Percentiles rank a stretch among this genome's conserved stretches.
phyloP scores from a whole-genome alignment of 2,797 vertebrate genomes.

The Eidolon dupreanum region DNA sequence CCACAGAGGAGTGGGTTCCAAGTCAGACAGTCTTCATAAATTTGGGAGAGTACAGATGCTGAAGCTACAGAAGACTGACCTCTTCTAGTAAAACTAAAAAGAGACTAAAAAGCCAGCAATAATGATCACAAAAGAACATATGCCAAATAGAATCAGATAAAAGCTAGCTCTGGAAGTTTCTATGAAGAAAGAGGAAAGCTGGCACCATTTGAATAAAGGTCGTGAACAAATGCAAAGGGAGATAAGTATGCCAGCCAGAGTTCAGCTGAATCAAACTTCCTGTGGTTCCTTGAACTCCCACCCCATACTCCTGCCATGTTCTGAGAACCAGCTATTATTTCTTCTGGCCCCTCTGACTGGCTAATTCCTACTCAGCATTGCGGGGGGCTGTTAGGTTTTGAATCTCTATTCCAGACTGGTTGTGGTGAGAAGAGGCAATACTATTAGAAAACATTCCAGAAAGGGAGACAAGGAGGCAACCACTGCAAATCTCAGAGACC shows the following conservation, averaged over 20 bases:
- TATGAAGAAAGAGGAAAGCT: neutral
- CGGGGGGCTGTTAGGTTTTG: neutral
- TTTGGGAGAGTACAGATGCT: neutral
- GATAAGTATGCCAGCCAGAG: neutral
- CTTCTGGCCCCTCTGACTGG: neutral
- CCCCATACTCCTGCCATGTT: neutral
- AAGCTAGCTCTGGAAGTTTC: neutral
- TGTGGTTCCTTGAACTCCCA: neutral
- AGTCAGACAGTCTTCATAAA: neutral
- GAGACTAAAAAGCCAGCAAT: neutral
- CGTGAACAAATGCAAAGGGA: neutral
- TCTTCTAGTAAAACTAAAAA: neutral
- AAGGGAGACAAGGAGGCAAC: neutral
- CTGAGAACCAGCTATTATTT: neutral
- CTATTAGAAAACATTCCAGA: neutral
- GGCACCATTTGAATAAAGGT: neutral
- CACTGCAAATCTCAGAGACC: neutral
- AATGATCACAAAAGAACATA: neutral
- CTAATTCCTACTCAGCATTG: too few relatives aligned
- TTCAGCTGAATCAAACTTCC: neutral
- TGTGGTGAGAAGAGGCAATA: neutral
- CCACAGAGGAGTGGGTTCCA: neutral
- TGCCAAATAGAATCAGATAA: neutral
- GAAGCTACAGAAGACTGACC: neutral
- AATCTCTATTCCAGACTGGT: neutral